Base-by-base conservation (phyloP, 1,140 invertebrate genomes). In the Procambarus clarkii region DNA sequence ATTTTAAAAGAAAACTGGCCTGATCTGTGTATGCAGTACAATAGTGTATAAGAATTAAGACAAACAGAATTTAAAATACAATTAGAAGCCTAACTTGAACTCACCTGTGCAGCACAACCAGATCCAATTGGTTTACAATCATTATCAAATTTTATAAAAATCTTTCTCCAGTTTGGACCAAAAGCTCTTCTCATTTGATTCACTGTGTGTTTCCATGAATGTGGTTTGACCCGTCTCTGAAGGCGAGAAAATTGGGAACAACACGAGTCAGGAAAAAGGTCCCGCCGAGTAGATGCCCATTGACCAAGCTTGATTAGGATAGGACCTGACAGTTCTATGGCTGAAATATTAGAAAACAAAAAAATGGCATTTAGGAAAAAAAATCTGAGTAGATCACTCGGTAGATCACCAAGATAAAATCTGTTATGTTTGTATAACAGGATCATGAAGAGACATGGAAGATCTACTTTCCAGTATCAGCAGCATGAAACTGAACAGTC, bases 51-150 rank as follows among this genome's bases (percentile, higher is more conserved):
- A 34, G 34, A 34, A 34, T 34, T 34, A 34, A 34, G 34, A 34
- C 34, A 34, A 34, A 34, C 34, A 34, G 34, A 34, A 34, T 34
- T 34, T 34, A 34, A 34, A 34, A 34, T 34, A 34, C 34, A 34
- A 34, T 34, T 34, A 34, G 34, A 34, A 34, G 34, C 34, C 34
- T 13, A 54, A 54, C 8, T 54, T 54, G 9, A 2, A 50, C 88
- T 46, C 93, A 96, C 95, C 94, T 96, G 95, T 76, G 95, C 95
- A 92, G 95, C 95, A 92, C 95, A 95, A 77, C 95, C 95, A 48
- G 95, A 95, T 44, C 95, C 95, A 76, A 96, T 94, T 1, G 95
- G 95, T 9, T 93, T 84, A 44, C 88, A n/a, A 50, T 90, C 71
- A 78, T 90, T 90, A 64, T 90, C 88, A 77, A 90, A 94, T 78